phyloP scores from a whole-genome alignment of 1,140 invertebrate species.

The Nymphalis io region DNA sequence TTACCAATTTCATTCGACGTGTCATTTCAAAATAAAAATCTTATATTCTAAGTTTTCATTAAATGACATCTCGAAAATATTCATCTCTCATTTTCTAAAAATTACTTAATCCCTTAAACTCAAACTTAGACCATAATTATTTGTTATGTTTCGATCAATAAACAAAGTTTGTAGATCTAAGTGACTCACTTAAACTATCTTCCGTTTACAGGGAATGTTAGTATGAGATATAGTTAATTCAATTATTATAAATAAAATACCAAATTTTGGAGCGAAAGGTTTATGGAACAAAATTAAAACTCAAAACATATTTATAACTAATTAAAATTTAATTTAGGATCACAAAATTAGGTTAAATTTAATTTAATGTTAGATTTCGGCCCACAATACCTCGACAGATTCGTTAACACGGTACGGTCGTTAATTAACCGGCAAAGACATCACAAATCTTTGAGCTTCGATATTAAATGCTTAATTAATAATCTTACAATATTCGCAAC shows the following conservation, averaged over 20 bases:
- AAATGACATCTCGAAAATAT: no score
- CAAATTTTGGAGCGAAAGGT: conserved; percentile 32
- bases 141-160: no score
- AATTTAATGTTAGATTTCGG: conserved; percentile 39
- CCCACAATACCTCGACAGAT: conserved; percentile 40
- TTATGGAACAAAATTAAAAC: conserved; percentile 52
- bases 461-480: conserved; percentile 28
- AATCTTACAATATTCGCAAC: conserved; percentile 19
- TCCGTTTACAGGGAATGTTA: not conserved
- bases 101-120: no score
- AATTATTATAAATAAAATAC: conserved; percentile 28
- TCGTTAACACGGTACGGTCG: conserved; percentile 36
- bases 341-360: conserved; percentile 61
- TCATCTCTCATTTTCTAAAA: no score
- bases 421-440: conserved; percentile 10
- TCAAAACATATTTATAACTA: conserved; percentile 58
- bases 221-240: not conserved
- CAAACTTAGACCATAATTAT: no score
- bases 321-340: conserved; percentile 77
- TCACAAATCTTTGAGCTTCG: conserved; percentile 21
- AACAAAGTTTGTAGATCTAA: no score
- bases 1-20: no score
- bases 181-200: no score
- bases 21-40: no score
- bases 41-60: no score